Conservation (phyloP, 2,797 vertebrate species). For the Hoplostethus mediterraneus region DNA sequence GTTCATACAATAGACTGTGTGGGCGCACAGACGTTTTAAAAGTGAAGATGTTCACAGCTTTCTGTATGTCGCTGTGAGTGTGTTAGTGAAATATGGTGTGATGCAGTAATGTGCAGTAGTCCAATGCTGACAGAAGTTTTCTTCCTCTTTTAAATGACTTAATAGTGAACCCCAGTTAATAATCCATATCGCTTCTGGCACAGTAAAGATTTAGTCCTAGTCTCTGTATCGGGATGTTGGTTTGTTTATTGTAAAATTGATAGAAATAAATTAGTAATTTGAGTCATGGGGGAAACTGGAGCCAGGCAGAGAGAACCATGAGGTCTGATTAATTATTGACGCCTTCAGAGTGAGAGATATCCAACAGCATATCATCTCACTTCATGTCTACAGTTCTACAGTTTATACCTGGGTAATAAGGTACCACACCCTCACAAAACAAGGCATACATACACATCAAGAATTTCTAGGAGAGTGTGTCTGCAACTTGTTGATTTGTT, state of each 20-base stretch:
- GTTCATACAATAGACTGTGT: slow-evolving; percentile 11
- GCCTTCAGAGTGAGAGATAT: not conserved
- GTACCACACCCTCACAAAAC: too few relatives aligned
- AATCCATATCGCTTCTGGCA: not conserved
- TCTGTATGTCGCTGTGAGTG: not conserved
- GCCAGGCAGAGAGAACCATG: not conserved
- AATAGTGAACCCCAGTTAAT: not conserved
- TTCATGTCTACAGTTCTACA: too few relatives aligned
- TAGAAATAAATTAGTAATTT: not conserved
- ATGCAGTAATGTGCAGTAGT: too few relatives aligned
- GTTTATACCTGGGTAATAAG: too few relatives aligned
- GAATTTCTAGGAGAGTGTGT: too few relatives aligned
- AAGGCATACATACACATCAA: too few relatives aligned
- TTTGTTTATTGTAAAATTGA: too few relatives aligned
- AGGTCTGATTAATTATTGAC: slow-evolving; percentile 10
- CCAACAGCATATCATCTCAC: too few relatives aligned
- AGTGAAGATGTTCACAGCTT: not conserved
- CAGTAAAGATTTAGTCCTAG: not conserved
- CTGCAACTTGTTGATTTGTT: too few relatives aligned
- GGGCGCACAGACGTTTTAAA: too few relatives aligned
- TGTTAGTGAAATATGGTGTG: not conserved
- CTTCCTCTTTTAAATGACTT: not conserved
- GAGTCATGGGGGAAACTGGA: not conserved
- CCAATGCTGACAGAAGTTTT: not conserved
- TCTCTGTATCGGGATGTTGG: not conserved